Evolutionary conservation across 2,797 vertebrate genomes (phyloP), one percentile per base, ranked within the genome.

Genomic region (Tangara arthus): DNA sequence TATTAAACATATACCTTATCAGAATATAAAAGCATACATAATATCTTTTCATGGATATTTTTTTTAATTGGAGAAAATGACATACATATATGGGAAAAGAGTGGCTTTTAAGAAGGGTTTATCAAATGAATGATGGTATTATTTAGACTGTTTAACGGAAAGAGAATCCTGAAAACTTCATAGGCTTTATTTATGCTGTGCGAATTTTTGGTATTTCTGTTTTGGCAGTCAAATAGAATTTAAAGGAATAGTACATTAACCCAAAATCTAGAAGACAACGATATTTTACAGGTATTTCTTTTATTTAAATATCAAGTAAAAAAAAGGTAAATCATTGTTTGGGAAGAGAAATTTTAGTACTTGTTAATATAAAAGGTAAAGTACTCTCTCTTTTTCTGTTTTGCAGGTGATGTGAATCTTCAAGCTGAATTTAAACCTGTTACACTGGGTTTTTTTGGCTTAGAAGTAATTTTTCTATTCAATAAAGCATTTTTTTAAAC

Each of bases 361-460:
- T 47, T 83, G 3, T 22, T 65, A 37, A 32, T 19, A 49, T 44
- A 89, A 83, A 69, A 18, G 1, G 7, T 28, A 22, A 53, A 75
- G 11, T 46, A 14, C 52, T 82, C 7, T 41, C 4, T 61, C 35
- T 72, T 63, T 46, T 61, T 63, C 21, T 32, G 12, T 9, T 71
- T 75, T 78, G 21, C 30, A 8, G 10, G 4, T n/a, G 12, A 90
- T 49, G 2, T 37, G n/a, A 60, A 49, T 1, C 13, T 78, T 82
- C 32, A 55, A 78, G 41, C 19, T 66, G 27, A 76, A 39, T 56
- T 85, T 52, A 50, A 71, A 35, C 17, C 1, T 50, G 24, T 66
- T 75, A n/a, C 23, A 30, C 6, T 42, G 11, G 0, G 0, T 0
- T 1, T 39, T 65, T 72, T 86, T 59, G 9, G 1, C 5, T 28